Conservation (phyloP, 64 coral and sea anemone genomes). For the Actinia tenebrosa region DNA sequence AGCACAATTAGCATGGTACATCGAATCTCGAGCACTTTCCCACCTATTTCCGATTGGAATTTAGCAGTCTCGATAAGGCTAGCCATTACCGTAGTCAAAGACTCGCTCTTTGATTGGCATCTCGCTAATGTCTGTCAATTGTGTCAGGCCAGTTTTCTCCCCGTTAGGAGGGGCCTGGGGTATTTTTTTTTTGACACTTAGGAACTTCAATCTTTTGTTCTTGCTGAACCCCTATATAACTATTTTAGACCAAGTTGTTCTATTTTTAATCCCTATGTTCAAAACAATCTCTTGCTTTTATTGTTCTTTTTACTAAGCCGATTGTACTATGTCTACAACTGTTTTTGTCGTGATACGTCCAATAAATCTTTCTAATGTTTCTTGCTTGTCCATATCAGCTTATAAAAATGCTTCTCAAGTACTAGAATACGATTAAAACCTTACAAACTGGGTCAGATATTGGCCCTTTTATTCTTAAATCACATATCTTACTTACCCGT, state of each 20-base stretch:
- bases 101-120: constrained; percentile 2
- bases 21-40: constrained; percentile 9
- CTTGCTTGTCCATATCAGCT: neutral
- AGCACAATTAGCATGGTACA: constrained; percentile 19
- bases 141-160: neutral
- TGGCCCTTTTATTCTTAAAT: constrained; percentile 1
- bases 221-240: neutral
- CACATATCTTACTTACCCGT: constrained; percentile 13
- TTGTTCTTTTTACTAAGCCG: neutral
- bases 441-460: constrained; percentile 4
- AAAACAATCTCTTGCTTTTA: neutral
- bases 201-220: neutral
- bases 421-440: neutral
- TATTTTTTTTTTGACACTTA: neutral
- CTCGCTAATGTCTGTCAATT: constrained; percentile 2
- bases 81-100: neutral
- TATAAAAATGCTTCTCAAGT: constrained; percentile 17
- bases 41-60: constrained; percentile 27
- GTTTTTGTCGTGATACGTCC: neutral
- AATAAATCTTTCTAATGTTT: constrained; percentile 19
- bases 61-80: constrained; percentile 17
- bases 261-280: neutral
- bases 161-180: neutral
- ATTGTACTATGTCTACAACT: neutral
- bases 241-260: neutral